Evolutionary conservation across 2,113 vertebrate species (phyloP), one percentile per base, ranked within the genome.

Genomic region (Talpa occidentalis): DNA sequence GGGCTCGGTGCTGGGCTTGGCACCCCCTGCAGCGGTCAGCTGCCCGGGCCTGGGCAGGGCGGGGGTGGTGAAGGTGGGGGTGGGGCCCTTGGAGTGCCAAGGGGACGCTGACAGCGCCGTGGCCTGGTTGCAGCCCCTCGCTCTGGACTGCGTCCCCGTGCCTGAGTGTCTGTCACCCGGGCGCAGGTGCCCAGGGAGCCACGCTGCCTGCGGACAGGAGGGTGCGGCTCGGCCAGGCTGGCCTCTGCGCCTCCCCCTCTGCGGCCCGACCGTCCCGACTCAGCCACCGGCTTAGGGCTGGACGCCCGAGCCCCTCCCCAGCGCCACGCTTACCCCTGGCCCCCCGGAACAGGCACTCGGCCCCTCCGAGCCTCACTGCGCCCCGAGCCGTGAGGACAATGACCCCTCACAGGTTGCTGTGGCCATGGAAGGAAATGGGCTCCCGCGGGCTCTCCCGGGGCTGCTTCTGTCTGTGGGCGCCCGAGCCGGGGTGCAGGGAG

Each of bases 321-420:
- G 67, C 47, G 42, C 7, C 1, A 3, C 11, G 6, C 49, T n/a
- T 35, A 17, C 2, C 49, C 60, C 0, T 1, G 47, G 52, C 5
- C 10, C 12, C 74, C 70, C 21, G 3, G 10, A 26, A 28, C 12
- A 3, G 9, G n/a, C 32, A 15, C 52, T 1, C 24, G 49, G 14
- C 69, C 35, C 67, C 16, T n/a, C 74, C 10, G 12, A 60, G 56
- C 30, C 24, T 32, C 3, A 0, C 83, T 66, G 52, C 17, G 49
- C 15, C 42, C 87, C 7, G 0, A 19, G 37, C 52, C 17, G 17
- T 11, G 28, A 62, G 66, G 66, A 79, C 35, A 35, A 10, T 15
- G 37, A 2, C 56, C 12, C 19, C 80, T 16, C 0, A n/a, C 1
- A 16, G 42, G 67, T 2, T 24, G 24, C 17, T 14, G 12, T 52